Conservation (phyloP, 2,113 vertebrate genomes). For the Sander vitreus region DNA sequence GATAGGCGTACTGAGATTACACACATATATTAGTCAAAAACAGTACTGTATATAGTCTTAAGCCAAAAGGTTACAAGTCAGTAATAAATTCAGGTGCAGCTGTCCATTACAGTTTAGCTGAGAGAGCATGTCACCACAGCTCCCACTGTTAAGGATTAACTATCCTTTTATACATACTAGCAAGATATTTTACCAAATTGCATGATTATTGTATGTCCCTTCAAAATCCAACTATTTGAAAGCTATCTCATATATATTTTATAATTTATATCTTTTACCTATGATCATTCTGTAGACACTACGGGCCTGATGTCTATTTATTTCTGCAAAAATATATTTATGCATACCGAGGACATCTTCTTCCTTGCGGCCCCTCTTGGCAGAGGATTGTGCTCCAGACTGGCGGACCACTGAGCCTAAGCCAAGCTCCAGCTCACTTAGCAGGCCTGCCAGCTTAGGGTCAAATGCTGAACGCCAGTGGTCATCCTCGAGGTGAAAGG, state of each 20-base stretch:
- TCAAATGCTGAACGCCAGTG: conserved; percentile 92
- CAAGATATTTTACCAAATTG: neutral
- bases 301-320: neutral
- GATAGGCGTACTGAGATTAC: neutral
- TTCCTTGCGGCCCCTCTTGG: conserved; percentile 82
- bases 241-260: too few relatives aligned
- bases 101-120: neutral
- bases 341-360: conserved; percentile 88
- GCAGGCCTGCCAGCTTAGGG: conserved; percentile 93
- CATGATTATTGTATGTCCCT: neutral
- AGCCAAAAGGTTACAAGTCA: neutral
- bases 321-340: conserved; percentile 5
- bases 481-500: conserved; percentile 89
- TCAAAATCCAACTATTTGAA: neutral
- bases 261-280: neutral
- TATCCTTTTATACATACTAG: neutral
- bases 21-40: neutral
- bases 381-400: conserved; percentile 81
- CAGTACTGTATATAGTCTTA: neutral
- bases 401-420: conserved; percentile 90
- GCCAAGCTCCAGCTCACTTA: conserved; percentile 93
- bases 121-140: neutral
- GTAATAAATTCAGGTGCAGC: too few relatives aligned
- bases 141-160: neutral
- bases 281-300: neutral